A percentile compares a stretch with the other conserved stretches of the same genome.
Conservation (phyloP, 2,888 invertebrate species). For the Lasioglossum lativentre region DNA sequence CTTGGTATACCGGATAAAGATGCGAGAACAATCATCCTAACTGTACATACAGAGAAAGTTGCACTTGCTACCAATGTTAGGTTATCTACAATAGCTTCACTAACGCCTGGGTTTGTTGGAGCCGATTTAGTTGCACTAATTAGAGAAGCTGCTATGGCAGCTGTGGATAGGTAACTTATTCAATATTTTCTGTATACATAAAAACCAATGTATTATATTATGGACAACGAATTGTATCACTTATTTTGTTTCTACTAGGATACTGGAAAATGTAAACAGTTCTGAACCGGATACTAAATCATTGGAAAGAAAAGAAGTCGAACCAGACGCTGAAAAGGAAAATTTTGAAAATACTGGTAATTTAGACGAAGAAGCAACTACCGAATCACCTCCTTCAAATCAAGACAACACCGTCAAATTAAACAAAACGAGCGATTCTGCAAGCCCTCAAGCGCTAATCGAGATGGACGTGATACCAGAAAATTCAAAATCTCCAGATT, state of each 20-base stretch:
- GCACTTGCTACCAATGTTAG: slow-evolving; percentile 90
- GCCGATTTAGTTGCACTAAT: slow-evolving; percentile 95
- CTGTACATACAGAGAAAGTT: slow-evolving; percentile 89
- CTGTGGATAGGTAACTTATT: slow-evolving; percentile 89
- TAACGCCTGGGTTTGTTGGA: slow-evolving; percentile 98
- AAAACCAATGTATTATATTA: not conserved
- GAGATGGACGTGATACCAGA: slow-evolving; percentile 63
- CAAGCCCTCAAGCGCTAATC: slow-evolving; percentile 26
- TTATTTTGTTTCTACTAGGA: slow-evolving; percentile 70
- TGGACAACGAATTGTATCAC: slow-evolving; percentile 8
- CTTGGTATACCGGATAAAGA: slow-evolving; percentile 96
- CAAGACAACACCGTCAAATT: slow-evolving; percentile 33
- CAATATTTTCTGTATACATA: not conserved
- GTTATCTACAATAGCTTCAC: slow-evolving; percentile 90
- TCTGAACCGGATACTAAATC: slow-evolving; percentile 60
- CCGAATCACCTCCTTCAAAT: slow-evolving; percentile 40
- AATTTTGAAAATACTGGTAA: slow-evolving; percentile 57
- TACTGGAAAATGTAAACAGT: slow-evolving; percentile 81
- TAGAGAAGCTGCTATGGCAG: slow-evolving; percentile 94
- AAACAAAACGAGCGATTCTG: slow-evolving; percentile 28
- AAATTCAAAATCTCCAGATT: slow-evolving; percentile 70
- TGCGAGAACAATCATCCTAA: slow-evolving; percentile 92
- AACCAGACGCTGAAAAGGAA: slow-evolving; percentile 52
- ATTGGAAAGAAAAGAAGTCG: slow-evolving; percentile 62
- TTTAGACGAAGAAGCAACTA: slow-evolving; percentile 38